phyloP scores from a whole-genome alignment of 2,888 invertebrate species.

The Bimastos eiseni region DNA sequence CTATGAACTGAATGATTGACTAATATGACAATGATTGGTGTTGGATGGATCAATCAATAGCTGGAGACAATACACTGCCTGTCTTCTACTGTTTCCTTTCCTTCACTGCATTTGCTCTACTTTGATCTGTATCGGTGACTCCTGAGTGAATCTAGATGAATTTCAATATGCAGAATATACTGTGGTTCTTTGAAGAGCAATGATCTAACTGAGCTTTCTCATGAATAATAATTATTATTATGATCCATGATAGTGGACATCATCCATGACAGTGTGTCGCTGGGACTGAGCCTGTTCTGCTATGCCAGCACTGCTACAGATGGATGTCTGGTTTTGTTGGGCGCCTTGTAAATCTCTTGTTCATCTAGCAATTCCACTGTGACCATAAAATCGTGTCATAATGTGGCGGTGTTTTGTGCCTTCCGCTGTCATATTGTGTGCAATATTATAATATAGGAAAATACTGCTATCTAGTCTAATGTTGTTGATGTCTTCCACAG shows the following conservation, averaged over 20 bases:
- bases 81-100: not conserved
- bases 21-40: too few species aligned
- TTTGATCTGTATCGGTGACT: not conserved
- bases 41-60: too few species aligned
- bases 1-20: too few species aligned
- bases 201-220: not conserved
- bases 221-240: not conserved
- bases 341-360: not conserved
- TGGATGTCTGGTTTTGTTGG: not conserved
- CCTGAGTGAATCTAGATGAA: not conserved
- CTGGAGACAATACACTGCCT: too few species aligned
- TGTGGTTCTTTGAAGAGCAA: not conserved
- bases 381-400: not conserved
- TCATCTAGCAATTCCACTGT: not conserved
- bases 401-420: not conserved
- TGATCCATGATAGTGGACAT: not conserved
- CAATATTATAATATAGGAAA: not conserved
- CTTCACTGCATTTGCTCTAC: not conserved
- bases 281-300: not conserved
- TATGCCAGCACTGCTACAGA: not conserved
- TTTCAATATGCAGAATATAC: not conserved
- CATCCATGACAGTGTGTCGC: not conserved
- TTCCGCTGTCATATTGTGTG: not conserved
- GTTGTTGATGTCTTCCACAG: too few species aligned
- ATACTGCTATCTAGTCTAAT: too few species aligned